phyloP scores from a whole-genome alignment of 2,888 invertebrate genomes.

The Trachelus troglodyta region DNA sequence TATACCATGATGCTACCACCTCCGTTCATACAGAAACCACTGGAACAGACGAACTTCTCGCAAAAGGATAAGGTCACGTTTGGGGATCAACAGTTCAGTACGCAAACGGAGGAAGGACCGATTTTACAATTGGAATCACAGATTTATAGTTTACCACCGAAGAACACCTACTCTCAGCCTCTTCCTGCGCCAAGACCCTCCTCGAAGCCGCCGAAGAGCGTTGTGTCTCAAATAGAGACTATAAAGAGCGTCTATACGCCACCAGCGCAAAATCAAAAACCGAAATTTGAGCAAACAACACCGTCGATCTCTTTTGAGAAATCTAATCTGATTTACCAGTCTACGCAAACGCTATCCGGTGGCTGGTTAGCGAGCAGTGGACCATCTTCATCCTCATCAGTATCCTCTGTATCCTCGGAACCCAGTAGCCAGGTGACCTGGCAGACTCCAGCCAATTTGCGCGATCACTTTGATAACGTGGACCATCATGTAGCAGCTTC shows the following conservation, averaged over 20 bases:
- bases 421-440: conserved; percentile 47
- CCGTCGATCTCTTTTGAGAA: conserved; percentile 71
- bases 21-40: conserved; percentile 68
- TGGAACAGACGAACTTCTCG: conserved; percentile 31
- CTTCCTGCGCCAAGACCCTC: conserved; percentile 18
- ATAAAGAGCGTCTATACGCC: conserved; percentile 36
- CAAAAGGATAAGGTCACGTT: conserved; percentile 33
- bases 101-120: conserved; percentile 49
- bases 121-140: conserved; percentile 53
- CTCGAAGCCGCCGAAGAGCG: conserved; percentile 12
- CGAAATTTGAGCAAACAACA: conserved; percentile 38
- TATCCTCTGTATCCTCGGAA: conserved; percentile 18
- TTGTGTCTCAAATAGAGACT: conserved; percentile 39
- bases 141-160: conserved; percentile 32
- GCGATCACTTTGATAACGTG: conserved; percentile 17
- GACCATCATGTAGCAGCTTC: conserved; percentile 45
- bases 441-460: conserved; percentile 43
- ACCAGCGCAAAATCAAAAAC: conserved; percentile 26
- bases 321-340: conserved; percentile 75
- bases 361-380: conserved; percentile 41
- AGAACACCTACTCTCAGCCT: conserved; percentile 28
- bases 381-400: conserved; percentile 24
- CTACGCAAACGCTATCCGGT: conserved; percentile 60
- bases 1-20: conserved; percentile 79
- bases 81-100: conserved; percentile 35